A percentile compares a stretch with the other conserved stretches of the same genome.
Evolutionary conservation across 2,113 vertebrate species (phyloP).

Genomic region (Myotis davidii): DNA sequence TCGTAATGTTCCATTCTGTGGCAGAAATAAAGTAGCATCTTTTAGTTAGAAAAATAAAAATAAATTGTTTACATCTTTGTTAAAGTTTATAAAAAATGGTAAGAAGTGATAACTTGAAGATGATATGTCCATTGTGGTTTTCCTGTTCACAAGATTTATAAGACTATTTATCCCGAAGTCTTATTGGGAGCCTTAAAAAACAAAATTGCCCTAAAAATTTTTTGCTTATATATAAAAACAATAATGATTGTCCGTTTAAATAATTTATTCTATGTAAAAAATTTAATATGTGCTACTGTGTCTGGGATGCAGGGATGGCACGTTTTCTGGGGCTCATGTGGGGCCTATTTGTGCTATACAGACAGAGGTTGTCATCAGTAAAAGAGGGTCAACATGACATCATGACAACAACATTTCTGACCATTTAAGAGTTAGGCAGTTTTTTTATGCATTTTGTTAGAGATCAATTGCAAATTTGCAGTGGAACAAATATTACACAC

Average conservation of each 20-base stretch:
- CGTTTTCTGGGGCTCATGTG: neutral
- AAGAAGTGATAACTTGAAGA: neutral
- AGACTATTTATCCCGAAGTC: constrained; percentile 2
- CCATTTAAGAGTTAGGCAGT: neutral
- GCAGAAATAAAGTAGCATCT: neutral
- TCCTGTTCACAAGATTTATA: neutral
- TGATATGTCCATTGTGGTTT: neutral
- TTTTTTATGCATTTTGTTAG: neutral
- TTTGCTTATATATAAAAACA: neutral
- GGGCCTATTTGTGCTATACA: neutral
- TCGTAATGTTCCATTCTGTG: neutral
- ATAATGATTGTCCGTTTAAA: neutral
- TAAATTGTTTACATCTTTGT: neutral
- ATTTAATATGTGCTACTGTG: neutral
- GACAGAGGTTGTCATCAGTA: neutral
- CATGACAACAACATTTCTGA: neutral
- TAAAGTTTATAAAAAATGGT: neutral
- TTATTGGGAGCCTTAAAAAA: constrained; percentile 18
- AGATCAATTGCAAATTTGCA: neutral
- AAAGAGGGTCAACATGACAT: neutral
- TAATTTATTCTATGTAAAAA: neutral
- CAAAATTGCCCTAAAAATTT: neutral
- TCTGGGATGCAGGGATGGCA: neutral
- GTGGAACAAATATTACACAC: neutral
- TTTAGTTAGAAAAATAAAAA: constrained; percentile 15